Conservation (phyloP, 2,797 vertebrate species). For the Tapirus indicus region DNA sequence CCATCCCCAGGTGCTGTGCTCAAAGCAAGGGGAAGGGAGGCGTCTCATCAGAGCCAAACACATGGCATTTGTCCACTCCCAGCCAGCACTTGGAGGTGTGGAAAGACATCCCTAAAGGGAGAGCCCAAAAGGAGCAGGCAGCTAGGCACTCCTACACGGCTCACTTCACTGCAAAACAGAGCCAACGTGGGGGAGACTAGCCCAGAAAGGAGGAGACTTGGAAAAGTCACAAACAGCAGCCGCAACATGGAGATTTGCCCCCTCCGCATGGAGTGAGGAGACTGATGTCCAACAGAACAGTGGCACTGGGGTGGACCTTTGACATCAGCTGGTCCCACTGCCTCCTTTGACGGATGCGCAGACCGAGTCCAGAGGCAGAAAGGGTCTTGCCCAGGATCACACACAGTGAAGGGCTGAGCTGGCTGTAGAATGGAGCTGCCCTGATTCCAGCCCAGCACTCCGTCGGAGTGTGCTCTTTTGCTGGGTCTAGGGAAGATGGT, state of each 20-base stretch:
- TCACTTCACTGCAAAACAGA: slow-evolving; percentile 10
- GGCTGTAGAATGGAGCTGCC: not conserved
- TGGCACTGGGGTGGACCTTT: not conserved
- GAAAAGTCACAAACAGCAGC: not conserved
- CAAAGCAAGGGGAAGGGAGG: not conserved
- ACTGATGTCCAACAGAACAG: not conserved
- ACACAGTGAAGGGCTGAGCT: too few species aligned
- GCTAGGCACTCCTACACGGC: not conserved
- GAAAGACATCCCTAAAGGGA: slow-evolving; percentile 33
- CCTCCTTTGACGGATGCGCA: not conserved
- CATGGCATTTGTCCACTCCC: not conserved
- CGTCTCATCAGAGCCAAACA: not conserved
- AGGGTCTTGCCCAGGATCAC: not conserved
- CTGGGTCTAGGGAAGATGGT: not conserved
- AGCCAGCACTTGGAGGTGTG: slow-evolving; percentile 27
- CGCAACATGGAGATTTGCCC: not conserved
- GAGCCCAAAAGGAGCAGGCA: slow-evolving; percentile 22
- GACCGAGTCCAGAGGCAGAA: too few species aligned
- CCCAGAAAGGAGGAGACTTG: not conserved
- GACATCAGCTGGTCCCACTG: not conserved
- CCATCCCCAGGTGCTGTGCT: not conserved
- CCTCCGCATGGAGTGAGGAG: not conserved
- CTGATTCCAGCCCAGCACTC: not conserved
- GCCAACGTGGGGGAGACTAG: not conserved
- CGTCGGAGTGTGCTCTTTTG: not conserved